Conservation (phyloP, 2,888 invertebrate genomes). For the Entomobrya proxima region DNA sequence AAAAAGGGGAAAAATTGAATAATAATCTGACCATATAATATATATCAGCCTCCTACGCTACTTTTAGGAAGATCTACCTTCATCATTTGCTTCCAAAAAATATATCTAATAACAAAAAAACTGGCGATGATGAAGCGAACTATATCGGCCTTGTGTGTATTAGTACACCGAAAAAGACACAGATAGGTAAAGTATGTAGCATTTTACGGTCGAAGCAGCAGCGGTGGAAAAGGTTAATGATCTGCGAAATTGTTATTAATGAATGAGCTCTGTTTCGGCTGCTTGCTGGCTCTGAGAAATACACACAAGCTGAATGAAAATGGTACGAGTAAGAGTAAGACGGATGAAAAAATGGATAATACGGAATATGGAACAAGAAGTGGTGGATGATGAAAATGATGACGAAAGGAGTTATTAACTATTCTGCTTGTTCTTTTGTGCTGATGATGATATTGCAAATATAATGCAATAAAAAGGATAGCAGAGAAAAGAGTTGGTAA, state of each 20-base stretch:
- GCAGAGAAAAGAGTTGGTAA: too few relatives aligned
- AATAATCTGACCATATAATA: not conserved
- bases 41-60: too few relatives aligned
- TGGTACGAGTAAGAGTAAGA: not conserved
- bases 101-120: too few relatives aligned
- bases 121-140: too few relatives aligned
- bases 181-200: not conserved
- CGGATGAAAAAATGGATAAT: not conserved
- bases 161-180: not conserved
- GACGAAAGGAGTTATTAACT: conserved; percentile 14
- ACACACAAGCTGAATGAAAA: not conserved
- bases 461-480: not conserved
- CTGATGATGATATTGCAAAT: not conserved
- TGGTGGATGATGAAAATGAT: conserved; percentile 13
- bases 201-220: not conserved
- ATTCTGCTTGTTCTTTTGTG: not conserved
- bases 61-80: too few relatives aligned
- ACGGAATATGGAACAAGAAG: not conserved
- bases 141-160: too few relatives aligned
- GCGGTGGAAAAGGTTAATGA: conserved; percentile 68
- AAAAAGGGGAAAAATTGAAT: conserved; percentile 10
- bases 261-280: conserved; percentile 42
- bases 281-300: too few relatives aligned
- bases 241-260: conserved; percentile 70
- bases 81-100: too few relatives aligned